Evolutionary conservation across 2,113 vertebrate genomes (phyloP).

Genomic region (Cochlearius cochlearius): DNA sequence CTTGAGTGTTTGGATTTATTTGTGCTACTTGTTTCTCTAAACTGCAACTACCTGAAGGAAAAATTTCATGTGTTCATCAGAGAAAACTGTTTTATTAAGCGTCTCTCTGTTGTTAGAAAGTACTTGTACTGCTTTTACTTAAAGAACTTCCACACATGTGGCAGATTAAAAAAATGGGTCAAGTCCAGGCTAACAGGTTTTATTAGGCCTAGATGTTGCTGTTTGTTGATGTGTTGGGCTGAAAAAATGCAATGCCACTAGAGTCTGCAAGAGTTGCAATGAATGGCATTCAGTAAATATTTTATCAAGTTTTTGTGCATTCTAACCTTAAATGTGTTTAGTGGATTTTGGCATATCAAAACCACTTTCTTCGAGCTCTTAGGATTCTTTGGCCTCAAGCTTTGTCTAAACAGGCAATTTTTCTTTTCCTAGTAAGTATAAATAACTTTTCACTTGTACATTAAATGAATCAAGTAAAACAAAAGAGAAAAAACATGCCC

Average conservation of each 20-base stretch:
- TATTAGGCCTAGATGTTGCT: background rate
- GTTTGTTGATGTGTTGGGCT: background rate
- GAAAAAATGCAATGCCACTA: background rate
- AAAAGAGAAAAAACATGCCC: background rate
- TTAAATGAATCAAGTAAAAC: background rate
- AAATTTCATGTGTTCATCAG: background rate
- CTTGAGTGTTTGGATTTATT: background rate
- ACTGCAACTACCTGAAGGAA: background rate
- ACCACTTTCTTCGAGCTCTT: background rate
- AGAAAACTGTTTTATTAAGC: background rate
- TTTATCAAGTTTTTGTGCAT: background rate
- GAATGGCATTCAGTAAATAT: background rate
- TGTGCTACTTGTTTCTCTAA: background rate
- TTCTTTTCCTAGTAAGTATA: background rate
- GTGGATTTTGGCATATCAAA: background rate
- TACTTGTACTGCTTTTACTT: background rate
- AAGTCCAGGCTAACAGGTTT: background rate
- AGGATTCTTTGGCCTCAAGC: background rate
- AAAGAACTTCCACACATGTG: background rate
- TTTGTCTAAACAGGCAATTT: background rate
- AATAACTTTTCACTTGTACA: background rate
- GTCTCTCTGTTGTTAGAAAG: background rate
- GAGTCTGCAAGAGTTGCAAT: background rate
- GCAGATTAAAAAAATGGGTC: background rate
- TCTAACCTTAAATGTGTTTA: background rate